Percentiles rank a stretch among this genome's conserved stretches.
These are phyloP conservation scores for Tinamus guttatus DNA, from an alignment of 2,113 vertebrate genomes.

Conservation along the genomic window DNA sequence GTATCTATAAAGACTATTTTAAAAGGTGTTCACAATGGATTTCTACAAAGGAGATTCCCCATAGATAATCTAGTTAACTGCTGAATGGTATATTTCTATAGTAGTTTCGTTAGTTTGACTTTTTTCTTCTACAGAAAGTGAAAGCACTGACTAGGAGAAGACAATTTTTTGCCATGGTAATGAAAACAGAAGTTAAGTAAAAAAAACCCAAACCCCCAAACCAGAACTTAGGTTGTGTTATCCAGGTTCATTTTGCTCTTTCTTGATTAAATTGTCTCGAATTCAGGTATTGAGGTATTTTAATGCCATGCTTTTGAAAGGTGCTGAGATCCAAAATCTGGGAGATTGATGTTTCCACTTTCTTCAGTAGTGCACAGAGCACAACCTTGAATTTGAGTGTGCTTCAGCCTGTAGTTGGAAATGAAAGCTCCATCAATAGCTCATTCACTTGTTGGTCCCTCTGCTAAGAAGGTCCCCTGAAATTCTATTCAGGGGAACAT, in stretches of 20 bases:
- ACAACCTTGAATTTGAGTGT: neutral
- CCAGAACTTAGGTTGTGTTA: no score
- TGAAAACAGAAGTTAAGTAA: neutral
- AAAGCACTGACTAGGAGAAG: neutral
- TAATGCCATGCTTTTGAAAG: neutral
- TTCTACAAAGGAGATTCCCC: neutral
- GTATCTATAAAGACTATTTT: neutral
- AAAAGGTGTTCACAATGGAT: neutral
- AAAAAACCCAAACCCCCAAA: no score
- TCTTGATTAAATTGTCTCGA: neutral
- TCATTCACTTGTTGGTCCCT: neutral
- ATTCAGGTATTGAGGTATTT: neutral
- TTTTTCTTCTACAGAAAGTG: neutral
- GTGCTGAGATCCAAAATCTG: accelerated
- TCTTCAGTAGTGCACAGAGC: accelerated
- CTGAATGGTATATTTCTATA: neutral
- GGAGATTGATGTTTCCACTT: neutral
- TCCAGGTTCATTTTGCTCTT: neutral
- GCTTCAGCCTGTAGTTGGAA: neutral
- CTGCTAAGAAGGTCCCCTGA: neutral
- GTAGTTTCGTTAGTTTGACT: neutral
- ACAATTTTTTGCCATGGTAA: neutral
- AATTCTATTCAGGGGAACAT: neutral
- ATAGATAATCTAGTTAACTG: neutral
- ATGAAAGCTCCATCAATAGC: neutral